Base-by-base conservation (phyloP, 1,140 invertebrate species). In the Cydia splendana region DNA sequence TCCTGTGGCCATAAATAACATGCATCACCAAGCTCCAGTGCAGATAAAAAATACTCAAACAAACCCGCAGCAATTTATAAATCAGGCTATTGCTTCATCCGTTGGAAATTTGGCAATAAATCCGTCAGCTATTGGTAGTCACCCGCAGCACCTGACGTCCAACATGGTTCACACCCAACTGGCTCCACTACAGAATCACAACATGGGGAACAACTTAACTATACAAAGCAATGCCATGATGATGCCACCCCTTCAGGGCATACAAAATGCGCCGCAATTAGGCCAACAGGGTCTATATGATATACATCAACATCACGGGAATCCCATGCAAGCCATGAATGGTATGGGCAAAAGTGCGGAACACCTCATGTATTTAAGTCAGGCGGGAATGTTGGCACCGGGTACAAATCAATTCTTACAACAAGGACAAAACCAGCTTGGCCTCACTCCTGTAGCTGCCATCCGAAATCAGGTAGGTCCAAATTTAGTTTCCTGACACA, bases 301-400 rank as follows among this genome's bases (percentile, higher is more conserved):
- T 80, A 88, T 94, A 65, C 93, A 94, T 78, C 94, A 93, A 79
- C 94, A 93, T 80, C 94, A 94, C 78, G 88, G 84, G 1, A 92
- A 86, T 77, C 88, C 90, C 62, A 94, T 94, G 84, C 92, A 93
- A 83, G 89, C 89, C 75, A 94, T 94, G 74, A 92, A 95, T 94
- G 95, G 94, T 75, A 94, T 94, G 81, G 94, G 93, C 30, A 95
- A 95, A 82, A 94, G 93, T 81, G 91, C 94, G 78, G 95, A 96
- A 85, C 95, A 96, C 83, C 90, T 96, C 53, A 95, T 96, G 88
- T 96, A 96, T 87, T 93, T 95, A 75, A 95, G 95, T 87, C 95
- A 96, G 85, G 94, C 95, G 85, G 94, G 94, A 53, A 94, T 95
- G 83, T 91, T 95, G 80, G 94, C 94, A 83, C 94, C 95, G 82